A percentile compares a stretch with the other conserved stretches of the same genome.
Conservation (phyloP, 2,888 invertebrate species). For the Stegophylla sp. region DNA sequence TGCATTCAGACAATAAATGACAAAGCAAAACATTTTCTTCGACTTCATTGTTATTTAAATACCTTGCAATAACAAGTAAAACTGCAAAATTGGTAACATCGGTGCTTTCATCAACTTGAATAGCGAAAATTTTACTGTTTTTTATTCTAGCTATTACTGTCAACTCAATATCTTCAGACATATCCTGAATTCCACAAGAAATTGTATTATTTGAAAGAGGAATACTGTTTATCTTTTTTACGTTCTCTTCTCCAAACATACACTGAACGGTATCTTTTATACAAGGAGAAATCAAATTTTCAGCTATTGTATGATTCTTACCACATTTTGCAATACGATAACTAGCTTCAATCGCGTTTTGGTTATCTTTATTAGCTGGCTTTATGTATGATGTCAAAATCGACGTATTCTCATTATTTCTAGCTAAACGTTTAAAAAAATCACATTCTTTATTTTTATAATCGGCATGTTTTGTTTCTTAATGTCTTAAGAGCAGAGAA, state of each 20-base stretch:
- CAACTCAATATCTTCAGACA: conserved; percentile 27
- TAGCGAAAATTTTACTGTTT: conserved; percentile 21
- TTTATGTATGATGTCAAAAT: conserved; percentile 33
- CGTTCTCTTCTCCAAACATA: conserved; percentile 70
- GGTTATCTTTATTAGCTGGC: conserved; percentile 29
- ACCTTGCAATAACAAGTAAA: conserved; percentile 42
- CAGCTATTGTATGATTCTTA: conserved; percentile 35
- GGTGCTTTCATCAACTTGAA: conserved; percentile 45
- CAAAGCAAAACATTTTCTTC: conserved; percentile 30
- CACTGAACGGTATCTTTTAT: conserved; percentile 37
- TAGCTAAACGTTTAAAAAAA: conserved; percentile 32
- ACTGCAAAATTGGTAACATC: conserved; percentile 33
- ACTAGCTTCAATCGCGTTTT: conserved; percentile 26
- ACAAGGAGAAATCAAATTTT: conserved; percentile 29
- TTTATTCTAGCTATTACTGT: conserved; percentile 41
- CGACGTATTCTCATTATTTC: conserved; percentile 21
- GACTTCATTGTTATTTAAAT: conserved; percentile 28
- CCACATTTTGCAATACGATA: conserved; percentile 56
- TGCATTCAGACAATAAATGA: conserved; percentile 21
- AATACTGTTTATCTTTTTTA: conserved; percentile 25
- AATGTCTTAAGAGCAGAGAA: conserved; percentile 31
- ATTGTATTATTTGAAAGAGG: conserved; percentile 53
- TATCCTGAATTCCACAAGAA: conserved; percentile 39
- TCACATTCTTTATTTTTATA: conserved; percentile 37
- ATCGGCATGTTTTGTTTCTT: conserved; percentile 36